Base-by-base conservation (phyloP, 2,888 invertebrate species). In the Agapostemon virescens region DNA sequence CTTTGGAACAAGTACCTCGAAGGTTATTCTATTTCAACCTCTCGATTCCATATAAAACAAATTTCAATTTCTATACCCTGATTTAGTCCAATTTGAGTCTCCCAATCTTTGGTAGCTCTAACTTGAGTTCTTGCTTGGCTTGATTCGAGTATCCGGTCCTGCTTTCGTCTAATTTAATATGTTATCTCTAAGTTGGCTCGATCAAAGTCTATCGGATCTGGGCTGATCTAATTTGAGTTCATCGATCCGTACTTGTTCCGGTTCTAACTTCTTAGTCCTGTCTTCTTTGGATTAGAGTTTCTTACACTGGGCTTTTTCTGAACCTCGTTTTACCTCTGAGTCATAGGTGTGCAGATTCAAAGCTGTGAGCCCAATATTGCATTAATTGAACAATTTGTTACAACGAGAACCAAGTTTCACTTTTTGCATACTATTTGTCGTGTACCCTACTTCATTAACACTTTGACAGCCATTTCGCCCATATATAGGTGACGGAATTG, bases 241-340 rank as follows among this genome's bases (percentile, higher is more conserved):
- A 58, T 58, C 58, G 58, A 30, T 58, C 58, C 30, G 26, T 30
- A 30, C 30, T 58, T 58, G 58, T 30, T 52, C 55, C 6, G 55
- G 55, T 58, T 15, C 30, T 26, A 58, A 26, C 26, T 58, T 58
- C 17, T 30, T 63, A n/a, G 63, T 13, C 30, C 30, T 58, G 17
- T 17, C 30, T 58, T 30, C 26, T 58, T 58, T 58, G 58, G 58
- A 58, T 58, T 26, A 30, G 58, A 58, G 58, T 26, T 58, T 58
- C 58, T 58, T 26, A 30, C 7, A 7, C 30, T 15, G 30, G 2
- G 7, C 58, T 17, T 26, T 20, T 26, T 58, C 17, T 30, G 17
- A 58, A 30, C 17, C 58, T 30, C 58, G 7, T 17, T 6, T 7
- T 30, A 30, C 7, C 30, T 7, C 6, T 2, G 17, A 30, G 30